Base-by-base conservation (phyloP, 2,797 vertebrate species). In the Acomys russatus region DNA sequence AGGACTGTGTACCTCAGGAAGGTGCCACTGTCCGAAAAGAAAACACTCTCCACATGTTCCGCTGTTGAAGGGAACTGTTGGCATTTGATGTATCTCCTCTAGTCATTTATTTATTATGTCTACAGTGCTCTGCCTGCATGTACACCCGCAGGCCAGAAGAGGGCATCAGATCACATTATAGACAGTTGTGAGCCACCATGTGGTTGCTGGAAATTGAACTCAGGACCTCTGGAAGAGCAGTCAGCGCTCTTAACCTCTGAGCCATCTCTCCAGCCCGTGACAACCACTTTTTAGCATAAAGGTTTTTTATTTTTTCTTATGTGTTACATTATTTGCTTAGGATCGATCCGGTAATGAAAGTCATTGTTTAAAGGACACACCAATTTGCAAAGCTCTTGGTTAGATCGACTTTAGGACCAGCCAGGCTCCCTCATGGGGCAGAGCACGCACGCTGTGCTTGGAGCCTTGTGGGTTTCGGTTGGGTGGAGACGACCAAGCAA, bases 201-300 rank as follows among this genome's bases (percentile, higher is more conserved):
- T 44, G n/a, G n/a, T n/a, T n/a, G n/a, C n/a, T n/a, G 44, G 44
- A 4, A 44, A 44, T 44, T 44, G 44, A 44, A 44, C 44, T 44
- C 44, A 44, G 44, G 44, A 44, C 44, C 44, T 44, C 3, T 44
- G 44, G 44, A 44, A 44, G 44, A 44, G 44, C 44, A 44, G 44
- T 44, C 44, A 44, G 44, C 4, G 44, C 44, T 44, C 44, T 44
- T 44, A 44, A 44, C 44, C 44, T 44, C 44, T 44, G 44, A 44
- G 44, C 44, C 44, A 44, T 44, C 44, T 44, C 44, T 44, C 44
- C 44, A 44, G 44, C 44, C 44, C 44, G 4, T 44, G 44, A 3
- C n/a, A 85, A 79, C 90, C 17, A 33, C 85, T 68, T 80, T 64
- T 61, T 54, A 61, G 33, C 54, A 38, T 85, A 95, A 56, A 71